phyloP scores from a whole-genome alignment of 2,888 invertebrate species.

The Seira ritae region DNA sequence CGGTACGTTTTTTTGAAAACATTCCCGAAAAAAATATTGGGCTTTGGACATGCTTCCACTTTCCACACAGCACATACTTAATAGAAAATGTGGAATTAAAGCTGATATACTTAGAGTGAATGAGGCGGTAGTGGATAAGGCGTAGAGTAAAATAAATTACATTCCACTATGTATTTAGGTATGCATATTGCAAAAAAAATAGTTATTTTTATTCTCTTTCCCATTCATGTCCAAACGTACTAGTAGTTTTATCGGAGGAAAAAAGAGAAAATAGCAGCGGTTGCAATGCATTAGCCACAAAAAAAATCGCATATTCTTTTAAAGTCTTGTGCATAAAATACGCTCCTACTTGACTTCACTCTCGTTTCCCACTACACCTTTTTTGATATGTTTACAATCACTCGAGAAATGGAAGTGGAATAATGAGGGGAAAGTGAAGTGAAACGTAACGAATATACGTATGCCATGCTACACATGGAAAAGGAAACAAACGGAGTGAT shows the following conservation, averaged over 20 bases:
- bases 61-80: too few species aligned
- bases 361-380: not conserved
- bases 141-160: not conserved
- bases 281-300: not conserved
- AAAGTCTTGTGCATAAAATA: not conserved
- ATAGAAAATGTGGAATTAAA: too few species aligned
- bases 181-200: slow-evolving; percentile 9
- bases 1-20: too few species aligned
- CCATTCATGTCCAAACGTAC: not conserved
- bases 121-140: not conserved
- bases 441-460: not conserved
- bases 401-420: slow-evolving; percentile 1
- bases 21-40: too few species aligned
- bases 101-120: too few species aligned
- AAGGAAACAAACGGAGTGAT: not conserved
- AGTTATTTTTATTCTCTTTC: not conserved
- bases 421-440: slow-evolving; percentile 1
- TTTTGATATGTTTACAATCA: slow-evolving; percentile 11
- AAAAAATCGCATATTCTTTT: not conserved
- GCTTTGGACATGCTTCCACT: too few species aligned
- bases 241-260: not conserved
- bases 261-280: not conserved
- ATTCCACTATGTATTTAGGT: not conserved
- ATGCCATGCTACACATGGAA: not conserved
- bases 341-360: not conserved